A percentile compares a stretch with the other conserved stretches of the same genome.
phyloP scores from a whole-genome alignment of 2,888 invertebrate genomes.

The Megamerina dolium region DNA sequence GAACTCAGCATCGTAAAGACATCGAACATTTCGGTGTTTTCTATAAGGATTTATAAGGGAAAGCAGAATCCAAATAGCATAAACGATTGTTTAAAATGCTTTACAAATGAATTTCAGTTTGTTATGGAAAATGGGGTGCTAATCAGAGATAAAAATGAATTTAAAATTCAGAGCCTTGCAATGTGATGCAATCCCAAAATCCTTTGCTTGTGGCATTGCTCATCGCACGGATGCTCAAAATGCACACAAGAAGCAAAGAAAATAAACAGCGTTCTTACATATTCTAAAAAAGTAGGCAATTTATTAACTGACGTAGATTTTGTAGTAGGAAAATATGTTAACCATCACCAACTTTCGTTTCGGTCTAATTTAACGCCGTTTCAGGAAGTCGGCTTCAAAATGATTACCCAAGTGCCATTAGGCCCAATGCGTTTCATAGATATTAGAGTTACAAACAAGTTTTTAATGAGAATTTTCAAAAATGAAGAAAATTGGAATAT shows the following conservation, averaged over 20 bases:
- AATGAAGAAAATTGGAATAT: background rate
- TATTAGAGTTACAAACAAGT: background rate
- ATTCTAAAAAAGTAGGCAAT: background rate
- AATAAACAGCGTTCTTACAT: conserved; percentile 8
- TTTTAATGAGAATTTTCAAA: background rate
- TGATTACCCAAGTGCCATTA: too few species aligned
- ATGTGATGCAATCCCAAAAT: too few species aligned
- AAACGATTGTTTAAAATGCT: conserved; percentile 8
- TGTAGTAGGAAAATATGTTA: conserved; percentile 1
- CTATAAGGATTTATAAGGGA: conserved; percentile 7
- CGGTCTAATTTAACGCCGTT: too few species aligned
- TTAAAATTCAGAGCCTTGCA: too few species aligned
- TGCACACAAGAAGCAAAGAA: too few species aligned
- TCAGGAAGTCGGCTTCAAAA: too few species aligned
- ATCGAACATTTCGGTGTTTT: conserved; percentile 1
- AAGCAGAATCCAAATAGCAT: conserved; percentile 7
- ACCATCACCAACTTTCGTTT: conserved; percentile 6
- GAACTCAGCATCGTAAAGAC: conserved; percentile 1
- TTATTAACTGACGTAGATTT: conserved; percentile 11
- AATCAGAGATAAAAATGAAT: too few species aligned
- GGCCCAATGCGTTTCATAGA: too few species aligned
- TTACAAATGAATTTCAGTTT: conserved; percentile 7
- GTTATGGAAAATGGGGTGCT: background rate
- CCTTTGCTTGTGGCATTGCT: too few species aligned
- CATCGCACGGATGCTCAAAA: too few species aligned